Conservation (phyloP, 2,888 invertebrate species). For the Ischnus inquisitorius region DNA sequence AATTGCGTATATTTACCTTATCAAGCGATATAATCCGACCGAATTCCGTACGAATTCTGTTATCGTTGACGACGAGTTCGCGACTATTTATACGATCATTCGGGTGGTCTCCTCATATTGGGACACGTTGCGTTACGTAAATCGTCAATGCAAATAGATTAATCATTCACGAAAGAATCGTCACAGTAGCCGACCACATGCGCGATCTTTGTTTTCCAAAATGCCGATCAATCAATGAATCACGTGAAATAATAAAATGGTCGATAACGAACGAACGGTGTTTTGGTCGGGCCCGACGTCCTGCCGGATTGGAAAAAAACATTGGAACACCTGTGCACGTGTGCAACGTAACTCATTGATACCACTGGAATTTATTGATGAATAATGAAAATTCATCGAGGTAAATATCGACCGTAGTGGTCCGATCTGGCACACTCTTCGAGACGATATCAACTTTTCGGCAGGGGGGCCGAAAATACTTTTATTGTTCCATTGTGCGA, state of each 20-base stretch:
- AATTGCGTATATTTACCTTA: not conserved
- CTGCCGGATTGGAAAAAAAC: conserved; percentile 4
- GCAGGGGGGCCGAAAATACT: no score
- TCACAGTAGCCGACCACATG: not conserved
- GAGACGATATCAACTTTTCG: no score
- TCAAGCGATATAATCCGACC: not conserved
- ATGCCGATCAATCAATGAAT: not conserved
- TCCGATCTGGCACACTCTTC: no score
- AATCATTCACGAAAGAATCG: not conserved
- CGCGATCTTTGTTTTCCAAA: not conserved
- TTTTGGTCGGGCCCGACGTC: conserved; percentile 11
- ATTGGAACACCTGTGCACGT: conserved; percentile 22
- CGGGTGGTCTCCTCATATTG: conserved; percentile 9
- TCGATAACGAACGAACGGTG: not conserved
- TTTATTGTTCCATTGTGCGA: no score
- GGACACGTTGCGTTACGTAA: not conserved
- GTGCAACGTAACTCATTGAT: no score
- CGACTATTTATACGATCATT: conserved; percentile 44
- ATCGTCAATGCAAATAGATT: not conserved
- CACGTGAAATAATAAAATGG: not conserved
- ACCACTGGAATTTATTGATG: no score
- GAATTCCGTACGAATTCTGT: conserved; percentile 13
- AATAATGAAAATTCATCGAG: no score
- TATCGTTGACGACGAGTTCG: not conserved
- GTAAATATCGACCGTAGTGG: no score